Percentiles rank a stretch among this genome's conserved stretches.
phyloP scores from a whole-genome alignment of 2,888 invertebrate species.

The Dryococelus australis region DNA sequence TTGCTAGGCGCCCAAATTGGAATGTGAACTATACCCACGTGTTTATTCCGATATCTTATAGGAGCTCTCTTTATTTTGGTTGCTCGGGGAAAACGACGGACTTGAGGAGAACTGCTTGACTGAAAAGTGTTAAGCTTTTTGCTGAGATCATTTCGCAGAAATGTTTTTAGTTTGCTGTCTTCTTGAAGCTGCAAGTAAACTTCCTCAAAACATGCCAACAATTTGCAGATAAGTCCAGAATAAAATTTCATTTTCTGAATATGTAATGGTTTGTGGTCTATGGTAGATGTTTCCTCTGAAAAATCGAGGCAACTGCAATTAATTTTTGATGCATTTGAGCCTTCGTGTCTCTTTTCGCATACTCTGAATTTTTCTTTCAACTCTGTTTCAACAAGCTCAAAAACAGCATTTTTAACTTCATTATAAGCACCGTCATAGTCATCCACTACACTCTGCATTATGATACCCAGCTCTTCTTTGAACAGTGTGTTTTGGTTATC shows the following conservation, averaged over 20 bases:
- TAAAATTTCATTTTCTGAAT: not conserved
- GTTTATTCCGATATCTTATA: not conserved
- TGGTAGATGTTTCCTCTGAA: not conserved
- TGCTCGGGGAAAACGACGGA: not conserved
- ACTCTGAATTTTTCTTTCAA: not conserved
- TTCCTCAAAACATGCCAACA: not conserved
- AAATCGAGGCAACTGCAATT: not conserved
- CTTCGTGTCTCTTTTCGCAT: not conserved
- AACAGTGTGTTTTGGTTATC: not conserved
- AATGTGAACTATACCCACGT: not conserved
- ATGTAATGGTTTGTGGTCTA: not conserved
- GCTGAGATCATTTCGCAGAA: not conserved
- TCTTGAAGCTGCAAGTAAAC: not conserved
- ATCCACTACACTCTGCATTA: not conserved
- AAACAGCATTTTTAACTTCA: not conserved
- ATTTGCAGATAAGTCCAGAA: not conserved
- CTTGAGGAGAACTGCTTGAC: not conserved
- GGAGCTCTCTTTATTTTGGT: not conserved
- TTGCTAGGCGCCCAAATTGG: not conserved
- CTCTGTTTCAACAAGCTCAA: not conserved
- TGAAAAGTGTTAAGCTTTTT: not conserved
- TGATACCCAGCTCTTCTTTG: not conserved
- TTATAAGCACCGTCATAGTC: not conserved
- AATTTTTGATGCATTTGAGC: not conserved
- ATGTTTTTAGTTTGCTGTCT: not conserved